Conservation (phyloP, 2,113 vertebrate genomes). For the Phalacrocorax pelagicus region DNA sequence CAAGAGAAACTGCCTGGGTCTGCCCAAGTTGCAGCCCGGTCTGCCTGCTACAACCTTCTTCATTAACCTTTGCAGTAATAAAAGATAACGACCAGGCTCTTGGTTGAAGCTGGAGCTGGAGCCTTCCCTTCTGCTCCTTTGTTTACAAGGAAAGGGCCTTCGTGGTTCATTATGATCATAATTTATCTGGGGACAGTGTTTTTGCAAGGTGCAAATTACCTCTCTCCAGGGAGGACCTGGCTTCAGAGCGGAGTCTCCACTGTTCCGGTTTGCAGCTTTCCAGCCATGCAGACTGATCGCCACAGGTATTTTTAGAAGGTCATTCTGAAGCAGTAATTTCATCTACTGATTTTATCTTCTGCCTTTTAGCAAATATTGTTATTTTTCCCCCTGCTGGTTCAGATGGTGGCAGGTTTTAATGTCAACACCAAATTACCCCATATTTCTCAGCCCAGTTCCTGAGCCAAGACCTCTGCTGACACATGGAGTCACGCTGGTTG, state of each 20-base stretch:
- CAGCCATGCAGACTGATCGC: slow-evolving; percentile 23
- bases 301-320: slow-evolving; percentile 58
- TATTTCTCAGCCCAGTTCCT: slow-evolving; percentile 46
- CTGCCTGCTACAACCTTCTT: neutral
- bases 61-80: neutral
- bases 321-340: slow-evolving; percentile 33
- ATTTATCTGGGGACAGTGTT: slow-evolving; percentile 4
- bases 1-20: neutral
- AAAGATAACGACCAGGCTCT: neutral
- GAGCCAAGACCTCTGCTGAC: neutral
- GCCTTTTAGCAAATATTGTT: slow-evolving; percentile 57
- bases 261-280: neutral
- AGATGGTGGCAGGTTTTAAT: slow-evolving; percentile 59
- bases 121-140: neutral
- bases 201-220: slow-evolving; percentile 40
- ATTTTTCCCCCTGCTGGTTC: neutral
- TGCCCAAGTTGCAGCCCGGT: neutral
- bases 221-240: neutral
- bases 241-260: neutral
- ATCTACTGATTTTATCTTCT: slow-evolving; percentile 51
- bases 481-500: neutral
- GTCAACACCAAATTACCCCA: slow-evolving; percentile 52
- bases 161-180: neutral
- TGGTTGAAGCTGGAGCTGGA: neutral
- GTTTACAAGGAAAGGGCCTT: neutral